Conservation (phyloP, 1,140 invertebrate species). For the Linepithema humile region DNA sequence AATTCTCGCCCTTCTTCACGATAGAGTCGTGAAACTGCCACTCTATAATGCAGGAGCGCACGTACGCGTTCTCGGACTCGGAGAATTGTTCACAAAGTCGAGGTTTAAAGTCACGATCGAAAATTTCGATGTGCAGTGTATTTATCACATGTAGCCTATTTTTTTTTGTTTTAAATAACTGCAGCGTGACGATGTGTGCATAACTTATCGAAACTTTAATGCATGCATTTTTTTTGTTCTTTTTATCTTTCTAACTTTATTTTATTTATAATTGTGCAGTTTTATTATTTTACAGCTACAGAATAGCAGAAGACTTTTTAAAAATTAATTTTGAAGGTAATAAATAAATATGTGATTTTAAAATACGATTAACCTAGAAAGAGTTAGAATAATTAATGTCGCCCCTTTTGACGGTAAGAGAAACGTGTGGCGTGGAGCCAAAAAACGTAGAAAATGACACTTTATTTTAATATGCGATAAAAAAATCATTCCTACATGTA, state of each 20-base stretch:
- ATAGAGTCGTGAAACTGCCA: background rate
- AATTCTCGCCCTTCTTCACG: slow-evolving; percentile 5
- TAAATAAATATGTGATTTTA: background rate
- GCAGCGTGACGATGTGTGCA: background rate
- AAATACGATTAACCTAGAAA: background rate
- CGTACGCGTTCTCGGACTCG: background rate
- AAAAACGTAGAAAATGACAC: background rate
- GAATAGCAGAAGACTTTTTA: background rate
- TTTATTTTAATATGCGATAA: background rate
- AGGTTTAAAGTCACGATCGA: background rate
- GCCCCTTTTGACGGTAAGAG: background rate
- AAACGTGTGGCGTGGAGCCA: background rate
- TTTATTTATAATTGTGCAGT: too few species aligned
- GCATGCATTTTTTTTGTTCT: too few species aligned
- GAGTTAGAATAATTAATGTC: background rate
- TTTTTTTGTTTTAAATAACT: background rate
- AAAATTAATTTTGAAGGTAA: background rate
- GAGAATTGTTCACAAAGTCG: slow-evolving; percentile 8
- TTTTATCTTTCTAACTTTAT: too few species aligned
- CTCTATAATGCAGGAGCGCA: background rate
- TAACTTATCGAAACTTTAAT: too few species aligned
- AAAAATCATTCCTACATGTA: slow-evolving; percentile 2
- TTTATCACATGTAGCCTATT: background rate
- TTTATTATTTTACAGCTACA: too few species aligned
- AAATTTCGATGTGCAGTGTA: background rate